These are phyloP conservation scores for Hyposoter didymator DNA, from an alignment of 2,888 invertebrate genomes.

Conservation along the genomic window DNA sequence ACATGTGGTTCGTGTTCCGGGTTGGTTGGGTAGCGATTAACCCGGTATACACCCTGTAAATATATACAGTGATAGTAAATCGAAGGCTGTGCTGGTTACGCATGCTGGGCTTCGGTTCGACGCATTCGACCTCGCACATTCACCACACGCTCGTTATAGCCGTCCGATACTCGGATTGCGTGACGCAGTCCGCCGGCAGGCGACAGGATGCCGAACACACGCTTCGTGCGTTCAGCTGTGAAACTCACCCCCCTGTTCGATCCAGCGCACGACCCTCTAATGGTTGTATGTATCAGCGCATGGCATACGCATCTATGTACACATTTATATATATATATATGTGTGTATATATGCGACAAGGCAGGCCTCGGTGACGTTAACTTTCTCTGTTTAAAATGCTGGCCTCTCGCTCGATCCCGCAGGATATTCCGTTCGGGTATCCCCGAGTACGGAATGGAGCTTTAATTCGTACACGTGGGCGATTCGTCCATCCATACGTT, in stretches of 20 bases:
- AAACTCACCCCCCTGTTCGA: slow-evolving; percentile 69
- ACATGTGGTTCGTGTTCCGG: slow-evolving; percentile 44
- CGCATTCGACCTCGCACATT: slow-evolving; percentile 70
- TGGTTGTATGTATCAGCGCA: slow-evolving; percentile 38
- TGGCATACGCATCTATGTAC: slow-evolving; percentile 10
- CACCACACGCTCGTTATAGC: slow-evolving; percentile 74
- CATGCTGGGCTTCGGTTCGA: slow-evolving; percentile 66
- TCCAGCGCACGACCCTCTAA: slow-evolving; percentile 62
- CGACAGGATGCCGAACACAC: slow-evolving; percentile 78
- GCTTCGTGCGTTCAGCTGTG: slow-evolving; percentile 76
- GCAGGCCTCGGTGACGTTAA: slow-evolving; percentile 35
- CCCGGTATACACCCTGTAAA: slow-evolving; percentile 60
- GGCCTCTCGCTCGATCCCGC: slow-evolving; percentile 50
- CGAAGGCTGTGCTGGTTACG: slow-evolving; percentile 62
- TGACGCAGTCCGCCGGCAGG: slow-evolving; percentile 75
- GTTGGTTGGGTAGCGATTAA: slow-evolving; percentile 59
- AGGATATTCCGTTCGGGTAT: slow-evolving; percentile 39
- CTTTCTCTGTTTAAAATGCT: slow-evolving; percentile 61
- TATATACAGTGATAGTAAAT: slow-evolving; percentile 26
- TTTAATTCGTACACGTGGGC: slow-evolving; percentile 64
- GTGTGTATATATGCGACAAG: neutral
- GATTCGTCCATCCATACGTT: slow-evolving; percentile 62
- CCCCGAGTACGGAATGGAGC: slow-evolving; percentile 59
- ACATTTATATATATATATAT: slow-evolving; percentile 16
- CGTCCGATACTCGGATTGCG: slow-evolving; percentile 74